Base-by-base conservation (phyloP, 2,113 vertebrate species). In the Gopherus flavomarginatus region DNA sequence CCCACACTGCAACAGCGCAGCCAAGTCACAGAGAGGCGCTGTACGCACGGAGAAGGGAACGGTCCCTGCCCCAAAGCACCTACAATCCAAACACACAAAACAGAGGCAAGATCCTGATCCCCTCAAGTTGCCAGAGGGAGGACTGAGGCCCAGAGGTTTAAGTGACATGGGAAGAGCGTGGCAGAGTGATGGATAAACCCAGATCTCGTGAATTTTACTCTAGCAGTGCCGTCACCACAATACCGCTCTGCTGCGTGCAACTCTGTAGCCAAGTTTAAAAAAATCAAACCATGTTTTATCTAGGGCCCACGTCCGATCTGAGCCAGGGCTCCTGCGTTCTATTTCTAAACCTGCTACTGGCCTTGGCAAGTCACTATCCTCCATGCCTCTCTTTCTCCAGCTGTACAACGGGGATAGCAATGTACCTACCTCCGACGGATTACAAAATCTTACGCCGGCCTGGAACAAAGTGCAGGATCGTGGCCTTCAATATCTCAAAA, bases 171-270 rank as follows among this genome's bases (percentile, higher is more conserved):
- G 65, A 22, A 8, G 35, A 11, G 3, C 19, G 38, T 3, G 65
- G 65, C 35, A 5, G 19, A 72, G 65, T 17, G 65, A 38, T 9
- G 19, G 65, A 21, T 72, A 19, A 38, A 72, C n/a, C 17, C n/a
- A 72, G 62, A 8, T 19, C 16, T n/a, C 16, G 8, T 10, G 35
- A 17, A 16, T 8, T 17, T 17, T 19, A 5, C 31, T 69, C 31
- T 19, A 35, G 16, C 7, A n/a, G 65, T 21, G 9, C 29, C 29
- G 31, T 62, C 31, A 31, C 29, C 29, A 62, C 29, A 13, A 62
- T 4, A 31, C 2, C 3, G 6, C 29, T 8, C 31, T 3, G 16
- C 16, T 8, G 17, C 14, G 38, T 38, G 21, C 2, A 9, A 19
- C n/a, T n/a, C 65, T 35, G 17, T n/a, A n/a, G 35, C 35, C 17